Base-by-base conservation (phyloP, 2,113 vertebrate species). In the Callaeas wilsoni region DNA sequence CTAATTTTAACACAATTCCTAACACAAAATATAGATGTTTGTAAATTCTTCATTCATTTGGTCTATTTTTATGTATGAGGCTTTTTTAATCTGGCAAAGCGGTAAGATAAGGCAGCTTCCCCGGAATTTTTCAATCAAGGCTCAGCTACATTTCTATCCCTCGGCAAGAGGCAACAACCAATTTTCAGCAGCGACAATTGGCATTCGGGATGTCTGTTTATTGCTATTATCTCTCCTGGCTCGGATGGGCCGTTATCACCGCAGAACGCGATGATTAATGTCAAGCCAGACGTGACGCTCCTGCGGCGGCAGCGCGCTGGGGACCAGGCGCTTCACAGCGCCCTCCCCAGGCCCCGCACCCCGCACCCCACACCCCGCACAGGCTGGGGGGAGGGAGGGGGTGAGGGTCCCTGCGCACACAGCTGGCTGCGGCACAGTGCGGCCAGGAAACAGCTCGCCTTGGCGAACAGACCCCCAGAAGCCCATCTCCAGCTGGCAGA, bases 11-110 rank as follows among this genome's bases (percentile, higher is more conserved):
- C 96, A 94, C 97, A 94, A 97, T 98, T 98, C 98, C 97, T 97
- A 97, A 97, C 94, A 97, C 96, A 78, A 98, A 98, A 98, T 98
- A 98, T 98, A 98, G 97, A 98, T 98, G 98, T 98, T 98, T 98
- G 94, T 98, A 98, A 98, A 97, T 98, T 98, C 97, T 96, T 93
- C 97, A 97, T 97, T 97, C 95, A 97, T 96, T 96, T 96, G 92
- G 96, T 97, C 92, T 96, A 89, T 91, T 97, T 98, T 96, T 96
- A 94, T 95, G 68, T 84, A 83, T 49, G 57, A 96, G 95, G 89
- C 49, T 74, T 94, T 81, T 73, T 87, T 88, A 94, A 95, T 59
- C 41, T 60, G 64, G 93, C 80, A 89, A 81, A 94, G 82, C n/a
- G 74, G 12, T 52, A 52, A 77, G 80, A 93, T 71, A 75, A 93